These are phyloP conservation scores for Ceyx margarethae DNA, from an alignment of 2,113 vertebrate species.

Conservation along the genomic window DNA sequence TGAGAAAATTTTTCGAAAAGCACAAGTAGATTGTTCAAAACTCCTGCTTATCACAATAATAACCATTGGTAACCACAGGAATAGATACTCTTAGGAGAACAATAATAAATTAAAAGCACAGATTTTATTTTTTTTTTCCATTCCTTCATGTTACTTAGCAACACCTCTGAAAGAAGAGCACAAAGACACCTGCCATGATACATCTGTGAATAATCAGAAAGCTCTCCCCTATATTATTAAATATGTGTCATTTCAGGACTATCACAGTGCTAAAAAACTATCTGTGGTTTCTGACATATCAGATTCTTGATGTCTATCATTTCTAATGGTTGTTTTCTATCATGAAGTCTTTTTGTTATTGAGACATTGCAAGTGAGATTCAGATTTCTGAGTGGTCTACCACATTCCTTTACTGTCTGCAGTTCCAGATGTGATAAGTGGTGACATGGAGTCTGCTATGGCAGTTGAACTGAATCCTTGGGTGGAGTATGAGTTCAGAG, in stretches of 20 bases:
- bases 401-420: slow-evolving; percentile 3
- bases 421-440: slow-evolving; percentile 92
- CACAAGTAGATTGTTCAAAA: slow-evolving; percentile 10
- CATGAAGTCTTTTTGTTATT: neutral
- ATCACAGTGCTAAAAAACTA: neutral
- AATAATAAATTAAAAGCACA: slow-evolving; percentile 13
- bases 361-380: neutral
- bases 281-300: neutral
- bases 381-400: neutral
- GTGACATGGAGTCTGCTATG: slow-evolving; percentile 95
- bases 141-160: neutral
- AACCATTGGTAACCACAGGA: neutral
- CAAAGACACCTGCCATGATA: neutral
- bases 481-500: slow-evolving; percentile 98
- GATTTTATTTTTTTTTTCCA: neutral
- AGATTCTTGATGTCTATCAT: neutral
- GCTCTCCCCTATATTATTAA: neutral
- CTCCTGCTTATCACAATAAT: neutral
- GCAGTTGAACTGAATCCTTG: slow-evolving; percentile 93
- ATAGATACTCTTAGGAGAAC: neutral
- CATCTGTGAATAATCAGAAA: slow-evolving; percentile 26
- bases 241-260: slow-evolving; percentile 11
- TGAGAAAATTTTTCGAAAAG: slow-evolving; percentile 65
- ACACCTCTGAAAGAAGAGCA: slow-evolving; percentile 33
- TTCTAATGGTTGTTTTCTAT: neutral